Conservation (phyloP, 1,140 invertebrate genomes). For the Neoseiulus cucumeris region DNA sequence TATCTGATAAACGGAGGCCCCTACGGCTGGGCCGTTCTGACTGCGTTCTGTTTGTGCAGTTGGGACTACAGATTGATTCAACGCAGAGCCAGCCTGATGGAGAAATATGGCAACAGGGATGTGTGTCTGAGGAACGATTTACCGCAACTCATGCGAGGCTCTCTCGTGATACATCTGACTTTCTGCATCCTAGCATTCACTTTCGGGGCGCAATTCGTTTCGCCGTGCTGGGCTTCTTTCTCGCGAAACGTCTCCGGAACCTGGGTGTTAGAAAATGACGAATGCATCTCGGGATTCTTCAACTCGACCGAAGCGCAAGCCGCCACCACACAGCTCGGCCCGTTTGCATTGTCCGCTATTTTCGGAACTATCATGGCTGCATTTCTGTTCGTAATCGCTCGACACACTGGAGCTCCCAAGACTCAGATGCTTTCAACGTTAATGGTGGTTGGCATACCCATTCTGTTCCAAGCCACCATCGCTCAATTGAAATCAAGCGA, state of each 20-base stretch:
- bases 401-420: background rate
- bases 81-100: background rate
- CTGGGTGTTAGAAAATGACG: background rate
- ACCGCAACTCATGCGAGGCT: background rate
- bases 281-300: background rate
- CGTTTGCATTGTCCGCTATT: background rate
- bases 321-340: background rate
- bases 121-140: background rate
- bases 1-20: background rate
- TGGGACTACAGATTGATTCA: background rate
- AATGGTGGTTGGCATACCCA: background rate
- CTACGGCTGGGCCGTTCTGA: background rate
- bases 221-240: background rate
- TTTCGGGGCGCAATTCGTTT: background rate
- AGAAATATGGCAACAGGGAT: background rate
- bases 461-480: background rate
- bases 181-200: background rate
- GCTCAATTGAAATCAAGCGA: too few relatives aligned
- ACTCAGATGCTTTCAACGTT: background rate
- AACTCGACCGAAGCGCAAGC: background rate
- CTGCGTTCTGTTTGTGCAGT: background rate
- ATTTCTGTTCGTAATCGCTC: background rate
- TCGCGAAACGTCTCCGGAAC: background rate
- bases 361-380: background rate
- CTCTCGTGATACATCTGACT: background rate